These are phyloP conservation scores for Taenaris catops DNA, from an alignment of 2,888 invertebrate species.

Conservation along the genomic window DNA sequence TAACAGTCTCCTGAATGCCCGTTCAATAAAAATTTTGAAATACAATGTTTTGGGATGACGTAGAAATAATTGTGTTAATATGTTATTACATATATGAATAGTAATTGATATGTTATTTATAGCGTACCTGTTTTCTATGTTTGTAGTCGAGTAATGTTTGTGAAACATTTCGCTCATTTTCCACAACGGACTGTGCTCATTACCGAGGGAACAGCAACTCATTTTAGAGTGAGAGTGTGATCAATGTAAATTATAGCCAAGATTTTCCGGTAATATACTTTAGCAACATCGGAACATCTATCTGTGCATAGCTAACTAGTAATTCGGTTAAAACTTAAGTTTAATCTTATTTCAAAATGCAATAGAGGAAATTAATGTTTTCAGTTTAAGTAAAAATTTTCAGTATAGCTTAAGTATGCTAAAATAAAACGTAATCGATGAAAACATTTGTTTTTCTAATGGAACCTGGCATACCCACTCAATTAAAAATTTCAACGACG, in stretches of 20 bases:
- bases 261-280: too few relatives aligned
- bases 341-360: too few relatives aligned
- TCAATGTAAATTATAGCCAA: too few relatives aligned
- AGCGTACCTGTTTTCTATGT: conserved; percentile 1
- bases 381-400: too few relatives aligned
- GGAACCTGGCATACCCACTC: conserved; percentile 6
- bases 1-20: neutral
- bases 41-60: conserved; percentile 8
- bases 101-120: conserved; percentile 7
- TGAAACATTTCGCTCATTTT: conserved; percentile 5
- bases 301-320: too few relatives aligned
- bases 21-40: conserved; percentile 16
- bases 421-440: neutral
- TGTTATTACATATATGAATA: conserved; percentile 1
- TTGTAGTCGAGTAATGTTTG: conserved; percentile 1
- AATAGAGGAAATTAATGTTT: neutral
- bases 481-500: conserved; percentile 12
- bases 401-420: neutral
- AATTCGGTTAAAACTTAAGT: too few relatives aligned
- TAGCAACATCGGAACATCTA: too few relatives aligned
- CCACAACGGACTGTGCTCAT: conserved; percentile 8
- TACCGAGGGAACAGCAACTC: conserved; percentile 2
- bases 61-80: conserved; percentile 12
- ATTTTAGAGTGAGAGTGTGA: too few relatives aligned
- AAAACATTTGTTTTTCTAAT: neutral